Evolutionary conservation across 2,888 invertebrate genomes (phyloP).

Genomic region (Orthosia gothica): DNA sequence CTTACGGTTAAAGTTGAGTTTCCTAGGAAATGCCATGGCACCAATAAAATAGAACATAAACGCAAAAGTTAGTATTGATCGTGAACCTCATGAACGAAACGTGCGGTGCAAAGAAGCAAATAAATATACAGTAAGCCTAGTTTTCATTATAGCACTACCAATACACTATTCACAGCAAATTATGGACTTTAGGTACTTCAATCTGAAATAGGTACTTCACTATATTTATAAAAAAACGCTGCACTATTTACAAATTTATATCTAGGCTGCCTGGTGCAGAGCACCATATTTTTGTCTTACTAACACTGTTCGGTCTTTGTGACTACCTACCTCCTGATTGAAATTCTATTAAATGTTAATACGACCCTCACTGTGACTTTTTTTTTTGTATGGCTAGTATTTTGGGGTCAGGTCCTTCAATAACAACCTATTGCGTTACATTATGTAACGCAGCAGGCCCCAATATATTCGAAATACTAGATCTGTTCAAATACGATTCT

Average conservation of each 20-base stretch:
- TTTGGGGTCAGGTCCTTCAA: conserved; percentile 54
- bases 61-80: neutral
- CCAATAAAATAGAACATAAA: neutral
- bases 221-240: neutral
- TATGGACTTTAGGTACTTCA: neutral
- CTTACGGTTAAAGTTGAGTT: conserved; percentile 8
- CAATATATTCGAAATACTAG: conserved; percentile 33
- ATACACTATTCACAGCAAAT: neutral
- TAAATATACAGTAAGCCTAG: conserved; percentile 16
- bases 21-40: conserved; percentile 5
- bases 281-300: neutral
- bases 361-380: neutral
- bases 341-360: neutral
- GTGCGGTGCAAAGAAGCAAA: conserved; percentile 6
- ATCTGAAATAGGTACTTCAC: neutral
- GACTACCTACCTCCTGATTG: conserved; percentile 1
- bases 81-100: neutral
- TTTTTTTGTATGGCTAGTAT: conserved; percentile 14
- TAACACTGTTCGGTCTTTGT: neutral
- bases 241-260: neutral
- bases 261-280: neutral
- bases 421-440: conserved; percentile 45
- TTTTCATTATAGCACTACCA: conserved; percentile 5
- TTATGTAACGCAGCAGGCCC: conserved; percentile 54
- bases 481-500: conserved; percentile 11